These are phyloP conservation scores for Nebria ingens DNA, from an alignment of 1,140 invertebrate species.

Conservation along the genomic window DNA sequence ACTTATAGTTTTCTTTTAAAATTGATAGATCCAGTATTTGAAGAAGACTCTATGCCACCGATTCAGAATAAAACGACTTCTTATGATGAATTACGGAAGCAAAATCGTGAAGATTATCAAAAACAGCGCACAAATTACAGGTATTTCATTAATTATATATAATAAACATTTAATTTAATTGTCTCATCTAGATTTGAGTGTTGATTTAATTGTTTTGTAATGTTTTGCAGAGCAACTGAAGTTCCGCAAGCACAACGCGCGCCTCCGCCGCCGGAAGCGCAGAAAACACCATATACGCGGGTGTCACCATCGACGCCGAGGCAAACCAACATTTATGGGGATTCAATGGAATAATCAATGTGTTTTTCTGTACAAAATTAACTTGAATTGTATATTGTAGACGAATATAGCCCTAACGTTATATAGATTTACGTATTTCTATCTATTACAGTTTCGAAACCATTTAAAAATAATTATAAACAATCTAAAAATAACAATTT, in stretches of 20 bases:
- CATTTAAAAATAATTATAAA: too few relatives aligned
- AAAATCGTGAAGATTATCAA: constrained; percentile 47
- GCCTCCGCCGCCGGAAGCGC: background rate
- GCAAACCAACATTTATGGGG: constrained; percentile 16
- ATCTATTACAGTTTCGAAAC: too few relatives aligned
- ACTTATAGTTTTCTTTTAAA: constrained; percentile 11
- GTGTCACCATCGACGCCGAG: constrained; percentile 8
- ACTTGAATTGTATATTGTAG: too few relatives aligned
- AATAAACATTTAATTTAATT: constrained; percentile 8
- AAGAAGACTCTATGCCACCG: constrained; percentile 30
- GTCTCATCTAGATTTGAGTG: constrained; percentile 4
- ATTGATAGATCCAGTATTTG: constrained; percentile 27
- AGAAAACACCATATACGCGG: background rate
- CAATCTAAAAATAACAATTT: too few relatives aligned
- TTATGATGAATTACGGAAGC: constrained; percentile 47
- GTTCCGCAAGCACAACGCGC: too few relatives aligned
- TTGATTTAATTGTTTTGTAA: constrained; percentile 11
- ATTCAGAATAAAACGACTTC: constrained; percentile 33
- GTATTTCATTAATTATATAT: too few relatives aligned
- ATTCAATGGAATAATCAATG: constrained; percentile 13
- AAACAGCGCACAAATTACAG: constrained; percentile 29
- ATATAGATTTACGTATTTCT: too few relatives aligned
- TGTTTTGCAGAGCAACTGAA: constrained; percentile 8
- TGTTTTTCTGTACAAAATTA: too few relatives aligned
- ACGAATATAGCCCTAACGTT: too few relatives aligned